Conservation (phyloP, 2,797 vertebrate species). For the Gastrophryne carolinensis region DNA sequence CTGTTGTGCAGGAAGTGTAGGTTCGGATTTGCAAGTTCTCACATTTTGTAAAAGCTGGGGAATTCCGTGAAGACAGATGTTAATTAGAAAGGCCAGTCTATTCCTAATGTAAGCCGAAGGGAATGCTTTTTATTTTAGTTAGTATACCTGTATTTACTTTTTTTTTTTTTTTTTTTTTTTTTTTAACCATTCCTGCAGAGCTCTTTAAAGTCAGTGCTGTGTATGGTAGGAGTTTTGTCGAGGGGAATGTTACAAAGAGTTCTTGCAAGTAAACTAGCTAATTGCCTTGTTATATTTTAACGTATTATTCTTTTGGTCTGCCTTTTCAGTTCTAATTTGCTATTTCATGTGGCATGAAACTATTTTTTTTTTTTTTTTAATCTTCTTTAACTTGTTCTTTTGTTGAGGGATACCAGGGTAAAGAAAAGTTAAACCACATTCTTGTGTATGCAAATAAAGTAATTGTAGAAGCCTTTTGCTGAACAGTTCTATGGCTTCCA, state of each 20-base stretch:
- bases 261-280: conserved; percentile 15
- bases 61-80: too few relatives aligned
- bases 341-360: conserved; percentile 16
- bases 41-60: too few relatives aligned
- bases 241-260: background rate
- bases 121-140: too few relatives aligned
- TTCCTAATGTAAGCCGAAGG: too few relatives aligned
- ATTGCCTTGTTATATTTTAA: background rate
- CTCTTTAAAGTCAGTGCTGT: background rate
- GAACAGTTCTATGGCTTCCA: background rate
- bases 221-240: background rate
- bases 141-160: too few relatives aligned
- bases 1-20: too few relatives aligned
- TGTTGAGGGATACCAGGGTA: background rate
- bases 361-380: background rate
- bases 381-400: too few relatives aligned
- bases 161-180: too few relatives aligned
- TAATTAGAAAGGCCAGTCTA: too few relatives aligned
- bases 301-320: background rate
- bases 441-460: background rate
- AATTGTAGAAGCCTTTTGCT: background rate
- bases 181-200: too few relatives aligned
- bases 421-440: background rate
- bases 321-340: background rate
- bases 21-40: too few relatives aligned